A percentile compares a stretch with the other conserved stretches of the same genome.
phyloP scores from a whole-genome alignment of 2,797 vertebrate genomes.

The Enteromius treurensis region DNA sequence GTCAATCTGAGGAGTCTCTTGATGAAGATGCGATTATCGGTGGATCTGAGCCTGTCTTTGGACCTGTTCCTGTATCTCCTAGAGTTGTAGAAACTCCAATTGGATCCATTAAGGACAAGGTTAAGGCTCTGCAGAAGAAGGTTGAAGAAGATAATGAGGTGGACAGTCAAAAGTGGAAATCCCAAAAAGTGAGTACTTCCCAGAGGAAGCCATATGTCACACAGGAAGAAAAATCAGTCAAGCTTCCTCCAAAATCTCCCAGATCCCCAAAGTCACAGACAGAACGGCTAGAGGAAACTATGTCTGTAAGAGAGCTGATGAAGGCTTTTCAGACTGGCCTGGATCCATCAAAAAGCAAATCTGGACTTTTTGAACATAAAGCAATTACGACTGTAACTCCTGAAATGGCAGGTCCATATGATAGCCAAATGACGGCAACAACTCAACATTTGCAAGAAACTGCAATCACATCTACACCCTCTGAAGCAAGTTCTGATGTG shows the following conservation, averaged over 20 bases:
- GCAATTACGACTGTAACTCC: slow-evolving; percentile 60
- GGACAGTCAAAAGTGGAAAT: slow-evolving; percentile 73
- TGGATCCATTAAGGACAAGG: slow-evolving; percentile 95
- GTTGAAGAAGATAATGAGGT: slow-evolving; percentile 86
- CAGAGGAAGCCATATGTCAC: slow-evolving; percentile 55
- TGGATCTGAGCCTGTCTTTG: slow-evolving; percentile 56
- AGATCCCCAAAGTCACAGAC: slow-evolving; percentile 82
- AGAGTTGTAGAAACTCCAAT: slow-evolving; percentile 92
- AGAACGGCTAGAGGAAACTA: slow-evolving; percentile 92
- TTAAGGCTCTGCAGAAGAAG: slow-evolving; percentile 91
- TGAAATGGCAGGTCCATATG: slow-evolving; percentile 46
- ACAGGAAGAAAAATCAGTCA: slow-evolving; percentile 71
- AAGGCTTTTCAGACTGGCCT: slow-evolving; percentile 95
- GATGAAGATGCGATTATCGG: slow-evolving; percentile 79
- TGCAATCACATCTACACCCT: background rate
- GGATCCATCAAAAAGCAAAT: slow-evolving; percentile 91
- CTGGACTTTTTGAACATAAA: slow-evolving; percentile 94
- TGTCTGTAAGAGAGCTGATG: slow-evolving; percentile 96
- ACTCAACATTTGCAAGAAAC: too few species aligned
- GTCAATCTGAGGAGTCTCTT: slow-evolving; percentile 81
- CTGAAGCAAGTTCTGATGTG: slow-evolving; percentile 58
- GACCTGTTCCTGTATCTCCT: slow-evolving; percentile 83
- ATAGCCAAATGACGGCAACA: background rate
- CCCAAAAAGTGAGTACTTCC: slow-evolving; percentile 65
- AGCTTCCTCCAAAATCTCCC: slow-evolving; percentile 76